Evolutionary conservation across 2,797 vertebrate species (phyloP).

Genomic region (Lateolabrax maculatus): DNA sequence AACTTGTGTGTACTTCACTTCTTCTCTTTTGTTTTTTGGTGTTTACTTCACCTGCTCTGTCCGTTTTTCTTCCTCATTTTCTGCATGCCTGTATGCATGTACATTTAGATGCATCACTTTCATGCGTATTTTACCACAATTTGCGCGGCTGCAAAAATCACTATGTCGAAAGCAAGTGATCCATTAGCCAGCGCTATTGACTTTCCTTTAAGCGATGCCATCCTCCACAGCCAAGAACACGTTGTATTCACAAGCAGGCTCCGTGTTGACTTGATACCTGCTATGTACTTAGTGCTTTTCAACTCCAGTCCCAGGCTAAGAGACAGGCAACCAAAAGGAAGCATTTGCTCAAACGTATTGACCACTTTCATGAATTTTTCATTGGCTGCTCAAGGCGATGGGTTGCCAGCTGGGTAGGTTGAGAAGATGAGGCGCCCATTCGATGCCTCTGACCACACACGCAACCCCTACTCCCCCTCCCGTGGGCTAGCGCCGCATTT

Average conservation of each 20-base stretch:
- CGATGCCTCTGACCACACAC: conserved; percentile 60
- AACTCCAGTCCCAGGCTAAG: conserved; percentile 35
- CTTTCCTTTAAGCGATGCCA: conserved; percentile 31
- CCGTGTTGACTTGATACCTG: conserved; percentile 43
- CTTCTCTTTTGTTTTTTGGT: background rate
- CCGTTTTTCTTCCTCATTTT: background rate
- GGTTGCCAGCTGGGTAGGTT: conserved; percentile 60
- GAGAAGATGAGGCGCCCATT: conserved; percentile 58
- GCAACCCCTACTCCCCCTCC: conserved; percentile 2
- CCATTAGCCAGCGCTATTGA: conserved; percentile 50
- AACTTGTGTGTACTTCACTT: conserved; percentile 44
- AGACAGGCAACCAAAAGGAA: conserved; percentile 63
- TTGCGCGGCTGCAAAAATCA: background rate
- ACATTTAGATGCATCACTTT: background rate
- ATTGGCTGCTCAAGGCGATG: conserved; percentile 69
- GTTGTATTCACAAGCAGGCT: conserved; percentile 7
- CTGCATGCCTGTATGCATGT: too few relatives aligned
- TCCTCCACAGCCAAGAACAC: conserved; percentile 8
- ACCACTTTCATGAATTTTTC: conserved; percentile 80
- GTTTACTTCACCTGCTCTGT: background rate
- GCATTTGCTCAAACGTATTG: conserved; percentile 78
- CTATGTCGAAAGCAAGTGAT: conserved; percentile 28
- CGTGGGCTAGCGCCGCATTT: conserved; percentile 46
- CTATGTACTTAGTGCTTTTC: conserved; percentile 48
- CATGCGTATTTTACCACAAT: background rate